Evolutionary conservation across 1,140 invertebrate genomes (phyloP).

Genomic region (Helicoverpa zea): DNA sequence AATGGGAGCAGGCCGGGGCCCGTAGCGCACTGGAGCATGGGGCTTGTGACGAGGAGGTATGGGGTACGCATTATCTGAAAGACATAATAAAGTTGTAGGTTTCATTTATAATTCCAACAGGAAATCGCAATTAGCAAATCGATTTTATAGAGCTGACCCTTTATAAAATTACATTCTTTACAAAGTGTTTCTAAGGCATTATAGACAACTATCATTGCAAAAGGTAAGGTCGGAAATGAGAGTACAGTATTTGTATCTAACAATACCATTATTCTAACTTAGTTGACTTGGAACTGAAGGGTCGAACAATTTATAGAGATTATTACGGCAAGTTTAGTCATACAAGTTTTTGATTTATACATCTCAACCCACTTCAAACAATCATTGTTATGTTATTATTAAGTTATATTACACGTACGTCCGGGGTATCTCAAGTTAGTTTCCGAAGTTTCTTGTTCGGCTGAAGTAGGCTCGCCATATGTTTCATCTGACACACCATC

Average conservation of each 20-base stretch:
- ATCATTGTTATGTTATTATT: conserved; percentile 51
- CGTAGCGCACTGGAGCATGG: conserved; percentile 50
- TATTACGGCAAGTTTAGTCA: conserved; percentile 42
- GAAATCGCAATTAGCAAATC: not conserved
- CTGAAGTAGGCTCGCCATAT: conserved; percentile 35
- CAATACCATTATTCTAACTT: conserved; percentile 36
- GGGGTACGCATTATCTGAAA: conserved; percentile 21
- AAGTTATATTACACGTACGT: conserved; percentile 66
- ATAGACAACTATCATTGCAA: not conserved
- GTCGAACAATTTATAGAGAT: conserved; percentile 44
- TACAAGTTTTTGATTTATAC: conserved; percentile 46
- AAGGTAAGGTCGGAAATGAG: not conserved
- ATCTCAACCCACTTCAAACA: conserved; percentile 43
- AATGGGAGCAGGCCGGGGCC: conserved; percentile 61
- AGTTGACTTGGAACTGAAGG: conserved; percentile 20
- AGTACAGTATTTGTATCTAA: conserved; percentile 31
- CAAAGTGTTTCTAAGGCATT: not conserved
- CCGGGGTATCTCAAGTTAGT: conserved; percentile 70
- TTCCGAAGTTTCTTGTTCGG: conserved; percentile 77
- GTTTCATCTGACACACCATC: conserved; percentile 39
- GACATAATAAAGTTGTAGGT: not conserved
- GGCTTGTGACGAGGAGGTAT: conserved; percentile 57
- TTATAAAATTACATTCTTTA: too few species aligned
- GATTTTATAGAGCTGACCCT: too few species aligned
- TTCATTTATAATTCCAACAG: not conserved